A percentile compares a stretch with the other conserved stretches of the same genome.
phyloP scores from a whole-genome alignment of 2,113 vertebrate genomes.

The Astur gentilis region DNA sequence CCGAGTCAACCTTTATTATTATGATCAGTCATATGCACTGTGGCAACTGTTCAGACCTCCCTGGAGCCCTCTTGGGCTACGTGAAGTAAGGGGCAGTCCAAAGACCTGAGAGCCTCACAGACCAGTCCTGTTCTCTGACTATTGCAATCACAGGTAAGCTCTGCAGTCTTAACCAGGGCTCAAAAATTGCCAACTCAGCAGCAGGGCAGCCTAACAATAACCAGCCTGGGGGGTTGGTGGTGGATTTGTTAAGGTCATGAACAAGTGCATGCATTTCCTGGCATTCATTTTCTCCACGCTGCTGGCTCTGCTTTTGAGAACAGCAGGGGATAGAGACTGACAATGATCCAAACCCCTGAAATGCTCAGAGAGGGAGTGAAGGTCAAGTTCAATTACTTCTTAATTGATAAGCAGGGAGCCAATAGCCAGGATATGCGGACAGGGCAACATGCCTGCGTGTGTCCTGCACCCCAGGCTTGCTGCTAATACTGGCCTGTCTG shows the following conservation, averaged over 20 bases:
- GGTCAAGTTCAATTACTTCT: conserved; percentile 1
- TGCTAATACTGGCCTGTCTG: neutral
- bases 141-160: neutral
- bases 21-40: neutral
- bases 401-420: neutral
- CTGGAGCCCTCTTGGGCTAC: neutral
- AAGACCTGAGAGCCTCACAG: neutral
- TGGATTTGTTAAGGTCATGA: neutral
- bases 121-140: neutral
- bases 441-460: neutral
- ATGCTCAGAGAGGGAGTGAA: neutral
- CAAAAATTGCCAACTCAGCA: neutral
- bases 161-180: neutral
- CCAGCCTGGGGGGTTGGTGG: neutral
- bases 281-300: neutral
- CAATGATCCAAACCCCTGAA: neutral
- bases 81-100: neutral
- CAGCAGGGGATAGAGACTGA: neutral
- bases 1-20: neutral
- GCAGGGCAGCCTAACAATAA: neutral
- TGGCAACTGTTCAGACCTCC: neutral
- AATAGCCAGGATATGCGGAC: neutral
- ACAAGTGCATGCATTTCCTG: neutral
- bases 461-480: neutral
- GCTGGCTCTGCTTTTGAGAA: neutral